Evolutionary conservation across 2,113 vertebrate species (phyloP), one percentile per base, ranked within the genome.

Genomic region (Hemicordylus capensis): DNA sequence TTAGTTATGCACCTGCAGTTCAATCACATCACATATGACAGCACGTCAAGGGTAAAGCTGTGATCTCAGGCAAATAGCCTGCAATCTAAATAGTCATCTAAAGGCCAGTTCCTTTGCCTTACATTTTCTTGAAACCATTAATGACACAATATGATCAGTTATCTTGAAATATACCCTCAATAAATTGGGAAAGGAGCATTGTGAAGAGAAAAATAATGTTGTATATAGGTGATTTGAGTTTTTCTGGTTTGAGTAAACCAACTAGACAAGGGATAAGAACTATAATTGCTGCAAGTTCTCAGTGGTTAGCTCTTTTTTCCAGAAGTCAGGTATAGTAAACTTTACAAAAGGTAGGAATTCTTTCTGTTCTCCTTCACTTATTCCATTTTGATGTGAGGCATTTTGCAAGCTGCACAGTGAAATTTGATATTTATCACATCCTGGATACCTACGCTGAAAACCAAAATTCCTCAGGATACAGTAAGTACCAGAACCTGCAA

Each of bases 1-100:
- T 37, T 15, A 83, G 56, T 48, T 51, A 63, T 37, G n/a, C 34
- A 48, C 54, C 54, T 73, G 39, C 39, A 73, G 28, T 61, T 42
- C 31, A n/a, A 74, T 28, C 69, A 63, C 56, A 74, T 58, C 56
- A 73, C 39, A 26, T 61, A 74, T 39, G 54, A 74, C 69, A 74
- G 81, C 42, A n/a, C 74, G 56, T 31, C 54, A 74, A 12, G 14
- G 48, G 67, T 56, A 69, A 69, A 81, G 66, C 46, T 59, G 81
- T 72, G 81, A 83, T 73, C 56, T 42, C 56, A 83, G 67, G 81
- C 56, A 72, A 73, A 73, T 83, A 73, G 39, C 10, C 26, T 46
- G 31, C 69, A 72, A 83, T 61, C 54, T 73, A 73, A 83, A 83
- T 15, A 46, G 81, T 61, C 20, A 61, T 59, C 61, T 48, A 61